phyloP scores from a whole-genome alignment of 1,140 invertebrate species.

The Microplitis mediator region DNA sequence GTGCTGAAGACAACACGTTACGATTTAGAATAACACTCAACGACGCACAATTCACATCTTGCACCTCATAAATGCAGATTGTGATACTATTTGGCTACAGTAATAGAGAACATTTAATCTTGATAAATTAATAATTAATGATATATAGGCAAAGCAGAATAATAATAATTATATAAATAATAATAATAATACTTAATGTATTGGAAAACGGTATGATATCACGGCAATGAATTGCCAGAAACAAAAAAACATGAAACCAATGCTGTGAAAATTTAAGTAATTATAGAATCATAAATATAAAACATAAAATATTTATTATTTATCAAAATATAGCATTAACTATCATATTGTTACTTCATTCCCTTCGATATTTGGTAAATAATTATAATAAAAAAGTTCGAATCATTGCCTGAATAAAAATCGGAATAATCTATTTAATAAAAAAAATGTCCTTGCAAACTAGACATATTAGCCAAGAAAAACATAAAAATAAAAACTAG shows the following conservation, averaged over 20 bases:
- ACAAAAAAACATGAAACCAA: conserved; percentile 13
- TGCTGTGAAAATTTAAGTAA: conserved; percentile 25
- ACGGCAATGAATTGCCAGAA: background rate
- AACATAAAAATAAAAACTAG: background rate
- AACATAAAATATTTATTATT: conserved; percentile 21
- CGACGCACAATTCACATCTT: conserved; percentile 61
- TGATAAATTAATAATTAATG: background rate
- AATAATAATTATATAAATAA: conserved; percentile 3
- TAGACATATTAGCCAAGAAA: conserved; percentile 8
- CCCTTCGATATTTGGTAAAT: conserved; percentile 16
- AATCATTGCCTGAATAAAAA: conserved; percentile 2
- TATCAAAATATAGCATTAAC: conserved; percentile 35
- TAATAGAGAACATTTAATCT: conserved; percentile 37
- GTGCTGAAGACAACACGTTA: conserved; percentile 6
- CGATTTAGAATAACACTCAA: conserved; percentile 51
- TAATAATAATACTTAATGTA: too few relatives aligned
- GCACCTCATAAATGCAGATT: conserved; percentile 60
- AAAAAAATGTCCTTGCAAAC: background rate
- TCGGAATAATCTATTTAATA: background rate
- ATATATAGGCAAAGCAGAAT: background rate
- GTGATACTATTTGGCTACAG: conserved; percentile 44
- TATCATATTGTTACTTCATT: conserved; percentile 41
- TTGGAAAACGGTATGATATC: background rate
- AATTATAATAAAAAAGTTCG: background rate
- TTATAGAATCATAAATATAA: conserved; percentile 8